Conservation (phyloP, 2,888 invertebrate genomes). For the Protophormia terraenovae region DNA sequence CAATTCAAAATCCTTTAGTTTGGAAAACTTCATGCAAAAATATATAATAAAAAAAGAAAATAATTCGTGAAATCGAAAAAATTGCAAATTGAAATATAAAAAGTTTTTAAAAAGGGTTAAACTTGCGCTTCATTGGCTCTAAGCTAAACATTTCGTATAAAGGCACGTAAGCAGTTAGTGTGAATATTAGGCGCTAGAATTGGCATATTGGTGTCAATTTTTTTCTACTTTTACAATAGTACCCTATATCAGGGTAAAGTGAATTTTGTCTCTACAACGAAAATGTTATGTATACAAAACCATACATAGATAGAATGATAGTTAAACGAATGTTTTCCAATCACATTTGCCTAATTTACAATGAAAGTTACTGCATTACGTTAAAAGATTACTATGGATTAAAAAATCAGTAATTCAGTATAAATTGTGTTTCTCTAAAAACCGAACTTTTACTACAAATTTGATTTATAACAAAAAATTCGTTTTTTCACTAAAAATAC, state of each 20-base stretch:
- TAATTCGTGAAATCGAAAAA: conserved; percentile 51
- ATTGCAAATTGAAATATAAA: conserved; percentile 71
- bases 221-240: background rate
- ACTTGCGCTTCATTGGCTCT: conserved; percentile 72
- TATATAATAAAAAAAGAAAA: background rate
- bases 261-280: too few relatives aligned
- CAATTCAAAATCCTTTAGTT: conserved; percentile 59
- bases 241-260: background rate
- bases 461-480: too few relatives aligned
- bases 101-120: conserved; percentile 77
- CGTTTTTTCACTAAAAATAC: too few relatives aligned
- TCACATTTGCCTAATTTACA: too few relatives aligned
- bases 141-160: conserved; percentile 55
- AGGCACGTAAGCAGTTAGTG: conserved; percentile 52
- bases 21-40: background rate
- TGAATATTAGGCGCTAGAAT: conserved; percentile 55
- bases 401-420: too few relatives aligned
- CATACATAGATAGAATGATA: too few relatives aligned
- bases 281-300: too few relatives aligned
- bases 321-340: too few relatives aligned
- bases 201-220: conserved; percentile 62
- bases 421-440: too few relatives aligned
- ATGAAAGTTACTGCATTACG: too few relatives aligned
- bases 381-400: too few relatives aligned
- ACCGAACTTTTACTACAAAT: too few relatives aligned